Base-by-base conservation (phyloP, 2,113 vertebrate species). In the Origma solitaria region DNA sequence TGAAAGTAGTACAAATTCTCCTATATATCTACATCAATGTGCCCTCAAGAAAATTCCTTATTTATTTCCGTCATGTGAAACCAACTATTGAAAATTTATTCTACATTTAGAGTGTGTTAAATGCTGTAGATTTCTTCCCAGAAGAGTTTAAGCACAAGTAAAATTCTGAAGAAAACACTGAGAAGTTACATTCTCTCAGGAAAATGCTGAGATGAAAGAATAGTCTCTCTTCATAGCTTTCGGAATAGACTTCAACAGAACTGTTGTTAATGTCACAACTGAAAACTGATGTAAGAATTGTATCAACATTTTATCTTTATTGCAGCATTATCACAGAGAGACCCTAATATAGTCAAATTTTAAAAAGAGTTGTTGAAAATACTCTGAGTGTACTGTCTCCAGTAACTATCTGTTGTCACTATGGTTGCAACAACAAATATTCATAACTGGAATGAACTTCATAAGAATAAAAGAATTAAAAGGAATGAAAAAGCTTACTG, bases 391-490 rank as follows among this genome's bases (percentile, higher is more conserved):
- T 35, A 65, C 44, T 30, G n/a, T 57, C 69, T 90, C 57, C 69
- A 65, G 71, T 61, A 91, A 85, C 47, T 95, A 50, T 68, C 42
- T 94, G 64, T 80, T 90, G 73, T 94, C 51, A 15, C 86, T 94
- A 89, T 93, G 73, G 93, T 68, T 94, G 84, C 92, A 92, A 88
- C 80, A 95, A 82, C 83, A 94, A 95, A 94, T 94, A 94, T 44
- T 76, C 33, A 2, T 47, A 56, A 15, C 33, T 71, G 84, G 82
- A 88, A 94, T 86, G 50, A 91, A 86, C 72, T 83, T 93, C 56
- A 69, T 60, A 91, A 82, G 30, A 86, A 82, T 90, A 64, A 90
- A 84, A 81, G 57, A 95, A 96, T 76, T 54, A 87, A 69, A 64
- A 92, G 60, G 60, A 91, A 86, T 82, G 65, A 86, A 66, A 90